Evolutionary conservation across 1,140 invertebrate genomes (phyloP).

Genomic region (Ephestia elutella): DNA sequence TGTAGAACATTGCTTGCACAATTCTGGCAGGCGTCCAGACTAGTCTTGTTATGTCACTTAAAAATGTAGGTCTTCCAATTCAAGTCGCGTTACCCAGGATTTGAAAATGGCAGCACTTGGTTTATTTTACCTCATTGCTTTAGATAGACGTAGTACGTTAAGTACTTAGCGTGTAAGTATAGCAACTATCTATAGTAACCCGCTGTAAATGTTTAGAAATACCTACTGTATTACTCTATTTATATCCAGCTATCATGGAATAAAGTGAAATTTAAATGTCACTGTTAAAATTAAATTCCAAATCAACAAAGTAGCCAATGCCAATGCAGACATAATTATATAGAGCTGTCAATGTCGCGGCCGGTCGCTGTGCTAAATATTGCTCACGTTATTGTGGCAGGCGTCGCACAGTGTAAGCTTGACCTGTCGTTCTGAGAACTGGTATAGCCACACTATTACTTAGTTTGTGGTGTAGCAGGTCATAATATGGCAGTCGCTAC

Average conservation of each 20-base stretch:
- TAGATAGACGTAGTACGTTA: too few species aligned
- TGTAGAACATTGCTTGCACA: not conserved
- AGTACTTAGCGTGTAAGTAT: not conserved
- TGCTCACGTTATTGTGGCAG: not conserved
- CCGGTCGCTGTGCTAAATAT: not conserved
- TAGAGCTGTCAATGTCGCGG: conserved; percentile 3
- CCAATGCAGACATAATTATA: not conserved
- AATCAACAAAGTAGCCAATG: too few species aligned
- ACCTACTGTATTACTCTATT: too few species aligned
- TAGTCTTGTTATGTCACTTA: not conserved
- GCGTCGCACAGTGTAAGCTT: not conserved
- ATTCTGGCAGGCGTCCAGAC: conserved; percentile 4
- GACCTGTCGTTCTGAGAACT: too few species aligned
- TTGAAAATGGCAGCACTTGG: not conserved
- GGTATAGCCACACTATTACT: too few species aligned
- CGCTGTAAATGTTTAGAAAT: too few species aligned
- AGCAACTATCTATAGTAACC: too few species aligned
- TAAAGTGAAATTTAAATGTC: too few species aligned
- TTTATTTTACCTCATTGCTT: not conserved
- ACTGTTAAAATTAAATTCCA: too few species aligned
- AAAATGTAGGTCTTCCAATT: conserved; percentile 3
- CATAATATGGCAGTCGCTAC: not conserved
- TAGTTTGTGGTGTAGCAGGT: too few species aligned
- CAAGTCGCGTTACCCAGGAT: not conserved
- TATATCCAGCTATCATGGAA: too few species aligned